phyloP scores from a whole-genome alignment of 2,888 invertebrate species.

The Pantelozetes paolii region DNA sequence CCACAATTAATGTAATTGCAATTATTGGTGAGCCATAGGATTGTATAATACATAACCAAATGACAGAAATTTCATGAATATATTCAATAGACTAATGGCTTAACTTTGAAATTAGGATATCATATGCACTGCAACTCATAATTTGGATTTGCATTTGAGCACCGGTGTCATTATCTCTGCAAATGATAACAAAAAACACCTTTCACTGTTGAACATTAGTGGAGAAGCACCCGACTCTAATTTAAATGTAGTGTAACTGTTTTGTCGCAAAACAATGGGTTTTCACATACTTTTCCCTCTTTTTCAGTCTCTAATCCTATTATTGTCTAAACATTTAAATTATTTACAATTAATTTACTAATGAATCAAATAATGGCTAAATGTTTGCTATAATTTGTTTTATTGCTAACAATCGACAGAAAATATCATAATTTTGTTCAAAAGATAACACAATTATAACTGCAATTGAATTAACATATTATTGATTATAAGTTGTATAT shows the following conservation, averaged over 20 bases:
- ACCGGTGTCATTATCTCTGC: background rate
- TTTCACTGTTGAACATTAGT: no score
- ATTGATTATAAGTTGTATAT: no score
- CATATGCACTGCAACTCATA: conserved; percentile 12
- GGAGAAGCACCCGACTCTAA: no score
- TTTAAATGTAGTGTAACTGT: no score
- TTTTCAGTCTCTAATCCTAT: background rate
- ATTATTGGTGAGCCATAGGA: conserved; percentile 12
- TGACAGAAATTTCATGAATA: background rate
- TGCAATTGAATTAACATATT: background rate
- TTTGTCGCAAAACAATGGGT: no score
- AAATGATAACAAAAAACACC: no score
- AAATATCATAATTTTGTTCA: background rate
- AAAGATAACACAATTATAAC: background rate
- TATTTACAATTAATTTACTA: background rate
- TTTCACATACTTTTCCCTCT: no score
- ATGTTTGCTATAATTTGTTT: background rate
- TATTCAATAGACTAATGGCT: conserved; percentile 12
- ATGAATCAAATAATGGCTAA: conserved; percentile 12
- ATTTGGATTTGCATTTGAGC: conserved; percentile 4
- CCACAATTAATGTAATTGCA: conserved; percentile 33
- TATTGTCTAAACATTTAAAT: background rate
- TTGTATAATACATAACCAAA: background rate
- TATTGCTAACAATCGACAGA: background rate
- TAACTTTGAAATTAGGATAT: conserved; percentile 24